These are phyloP conservation scores for Anticlea derivata DNA, from an alignment of 2,888 invertebrate species.

Conservation along the genomic window DNA sequence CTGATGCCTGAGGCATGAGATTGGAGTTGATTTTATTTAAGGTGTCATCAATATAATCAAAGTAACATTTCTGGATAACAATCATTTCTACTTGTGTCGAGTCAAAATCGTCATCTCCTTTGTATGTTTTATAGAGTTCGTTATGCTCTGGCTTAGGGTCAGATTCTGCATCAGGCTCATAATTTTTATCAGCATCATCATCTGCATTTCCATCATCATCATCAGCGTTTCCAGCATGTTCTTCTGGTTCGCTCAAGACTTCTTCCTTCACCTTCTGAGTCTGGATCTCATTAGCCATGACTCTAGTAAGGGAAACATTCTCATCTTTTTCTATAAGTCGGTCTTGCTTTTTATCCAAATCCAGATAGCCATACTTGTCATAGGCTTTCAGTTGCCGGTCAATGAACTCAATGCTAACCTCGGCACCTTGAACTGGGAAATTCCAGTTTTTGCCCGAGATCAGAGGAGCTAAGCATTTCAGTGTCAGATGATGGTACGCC, in stretches of 20 bases:
- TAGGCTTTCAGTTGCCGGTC: slow-evolving; percentile 60
- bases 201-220: slow-evolving; percentile 11
- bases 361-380: slow-evolving; percentile 62
- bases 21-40: slow-evolving; percentile 56
- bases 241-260: slow-evolving; percentile 33
- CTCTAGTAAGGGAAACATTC: neutral
- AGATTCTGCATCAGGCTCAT: neutral
- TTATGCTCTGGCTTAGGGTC: neutral
- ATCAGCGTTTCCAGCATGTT: slow-evolving; percentile 5
- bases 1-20: slow-evolving; percentile 55
- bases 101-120: slow-evolving; percentile 75
- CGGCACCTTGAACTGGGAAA: slow-evolving; percentile 68
- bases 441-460: slow-evolving; percentile 67
- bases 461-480: slow-evolving; percentile 69
- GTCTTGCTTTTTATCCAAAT: slow-evolving; percentile 48
- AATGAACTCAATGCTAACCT: slow-evolving; percentile 66
- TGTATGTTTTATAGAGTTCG: slow-evolving; percentile 43
- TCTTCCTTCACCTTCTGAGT: slow-evolving; percentile 44
- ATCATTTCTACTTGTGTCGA: slow-evolving; percentile 72
- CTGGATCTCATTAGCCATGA: neutral
- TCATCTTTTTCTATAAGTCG: slow-evolving; percentile 18
- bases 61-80: slow-evolving; percentile 69
- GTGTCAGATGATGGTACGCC: slow-evolving; percentile 73
- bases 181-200: slow-evolving; percentile 8
- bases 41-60: slow-evolving; percentile 61